phyloP scores from a whole-genome alignment of 2,888 invertebrate genomes.

The Hypolimnas misippus region DNA sequence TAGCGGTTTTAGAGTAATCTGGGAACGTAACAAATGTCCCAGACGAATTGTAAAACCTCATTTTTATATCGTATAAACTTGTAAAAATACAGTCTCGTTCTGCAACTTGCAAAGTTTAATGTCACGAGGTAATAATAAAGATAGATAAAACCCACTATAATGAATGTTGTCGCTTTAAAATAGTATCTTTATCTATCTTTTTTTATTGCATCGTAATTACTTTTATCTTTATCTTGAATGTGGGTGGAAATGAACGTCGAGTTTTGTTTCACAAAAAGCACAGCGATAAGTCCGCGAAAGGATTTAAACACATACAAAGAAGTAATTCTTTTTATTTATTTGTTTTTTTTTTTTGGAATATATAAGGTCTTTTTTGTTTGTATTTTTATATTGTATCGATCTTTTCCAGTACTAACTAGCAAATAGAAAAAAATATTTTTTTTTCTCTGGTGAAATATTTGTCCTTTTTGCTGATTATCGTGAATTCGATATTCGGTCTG shows the following conservation, averaged over 20 bases:
- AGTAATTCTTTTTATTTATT: not conserved
- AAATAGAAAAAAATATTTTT: too few relatives aligned
- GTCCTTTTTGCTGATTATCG: too few relatives aligned
- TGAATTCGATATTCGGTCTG: too few relatives aligned
- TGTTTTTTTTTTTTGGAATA: too few relatives aligned
- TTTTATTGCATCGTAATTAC: constrained; percentile 18
- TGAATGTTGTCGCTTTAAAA: constrained; percentile 12
- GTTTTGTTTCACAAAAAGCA: constrained; percentile 14
- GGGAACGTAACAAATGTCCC: too few relatives aligned
- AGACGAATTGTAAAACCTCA: too few relatives aligned
- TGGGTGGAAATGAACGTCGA: constrained; percentile 18
- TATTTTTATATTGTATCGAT: not conserved
- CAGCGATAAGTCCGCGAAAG: constrained; percentile 11
- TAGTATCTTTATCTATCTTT: constrained; percentile 1
- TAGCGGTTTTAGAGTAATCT: too few relatives aligned
- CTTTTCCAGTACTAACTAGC: too few relatives aligned
- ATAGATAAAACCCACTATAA: not conserved
- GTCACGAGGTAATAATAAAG: not conserved
- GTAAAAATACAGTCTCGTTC: not conserved
- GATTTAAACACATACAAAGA: not conserved
- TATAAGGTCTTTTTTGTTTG: not conserved
- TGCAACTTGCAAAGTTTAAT: not conserved
- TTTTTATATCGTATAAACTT: not conserved
- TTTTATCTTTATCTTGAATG: constrained; percentile 20
- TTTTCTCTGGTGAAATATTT: too few relatives aligned